Conservation (phyloP, 2,888 invertebrate species). For the Arctia plantaginis region DNA sequence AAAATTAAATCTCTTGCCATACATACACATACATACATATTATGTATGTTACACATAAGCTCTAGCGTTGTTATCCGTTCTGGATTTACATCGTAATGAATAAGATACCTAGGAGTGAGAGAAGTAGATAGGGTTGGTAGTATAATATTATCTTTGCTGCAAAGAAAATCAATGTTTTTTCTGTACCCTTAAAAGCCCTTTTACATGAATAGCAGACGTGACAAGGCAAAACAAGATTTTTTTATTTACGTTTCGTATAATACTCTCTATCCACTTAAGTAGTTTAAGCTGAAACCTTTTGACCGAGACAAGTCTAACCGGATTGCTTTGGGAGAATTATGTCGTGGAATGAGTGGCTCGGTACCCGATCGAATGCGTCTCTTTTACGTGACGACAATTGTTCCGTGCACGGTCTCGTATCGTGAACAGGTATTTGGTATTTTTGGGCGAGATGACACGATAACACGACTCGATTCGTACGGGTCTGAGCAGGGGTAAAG, state of each 20-base stretch:
- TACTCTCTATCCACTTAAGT: constrained; percentile 17
- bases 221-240: constrained; percentile 7
- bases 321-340: constrained; percentile 18
- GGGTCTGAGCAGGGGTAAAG: constrained; percentile 20
- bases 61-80: not conserved
- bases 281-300: constrained; percentile 20
- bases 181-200: not conserved
- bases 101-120: not conserved
- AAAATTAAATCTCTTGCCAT: not conserved
- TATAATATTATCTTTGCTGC: not conserved
- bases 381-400: constrained; percentile 37
- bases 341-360: constrained; percentile 1
- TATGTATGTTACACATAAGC: not conserved
- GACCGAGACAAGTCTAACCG: constrained; percentile 11
- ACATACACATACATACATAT: too few species aligned
- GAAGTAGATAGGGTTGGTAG: not conserved
- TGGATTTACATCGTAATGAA: not conserved
- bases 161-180: constrained; percentile 10
- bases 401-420: constrained; percentile 43
- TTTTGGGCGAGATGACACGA: constrained; percentile 47
- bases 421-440: constrained; percentile 47
- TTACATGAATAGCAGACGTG: constrained; percentile 9
- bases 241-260: constrained; percentile 10
- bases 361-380: constrained; percentile 38
- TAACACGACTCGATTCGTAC: constrained; percentile 29